Conservation (phyloP, 2,888 invertebrate species). For the Acleris emargana region DNA sequence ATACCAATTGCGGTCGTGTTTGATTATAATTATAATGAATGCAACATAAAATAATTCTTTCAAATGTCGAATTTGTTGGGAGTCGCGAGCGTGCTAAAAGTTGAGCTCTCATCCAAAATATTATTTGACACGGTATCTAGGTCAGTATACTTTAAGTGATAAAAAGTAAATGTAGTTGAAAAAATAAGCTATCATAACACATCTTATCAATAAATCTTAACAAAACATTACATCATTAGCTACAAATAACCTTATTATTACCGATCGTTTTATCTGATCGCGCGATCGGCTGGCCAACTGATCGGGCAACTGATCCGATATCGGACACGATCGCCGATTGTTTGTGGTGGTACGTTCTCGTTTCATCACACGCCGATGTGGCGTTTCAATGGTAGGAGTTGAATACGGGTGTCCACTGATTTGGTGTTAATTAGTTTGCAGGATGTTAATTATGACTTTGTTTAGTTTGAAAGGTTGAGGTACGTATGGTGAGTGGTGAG, state of each 20-base stretch:
- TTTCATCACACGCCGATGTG: slow-evolving; percentile 11
- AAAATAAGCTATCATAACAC: background rate
- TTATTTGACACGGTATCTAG: background rate
- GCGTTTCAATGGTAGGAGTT: slow-evolving; percentile 20
- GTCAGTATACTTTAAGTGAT: background rate
- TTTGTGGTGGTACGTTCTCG: slow-evolving; percentile 1
- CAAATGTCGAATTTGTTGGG: too few species aligned
- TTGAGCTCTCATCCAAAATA: too few species aligned
- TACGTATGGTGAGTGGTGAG: too few species aligned
- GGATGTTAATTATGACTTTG: too few species aligned
- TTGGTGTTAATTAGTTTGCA: background rate
- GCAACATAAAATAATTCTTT: too few species aligned
- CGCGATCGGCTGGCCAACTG: slow-evolving; percentile 20
- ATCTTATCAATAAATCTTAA: slow-evolving; percentile 17
- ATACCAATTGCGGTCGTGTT: too few species aligned
- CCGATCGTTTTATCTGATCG: slow-evolving; percentile 15
- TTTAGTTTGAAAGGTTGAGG: too few species aligned
- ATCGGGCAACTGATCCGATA: slow-evolving; percentile 41
- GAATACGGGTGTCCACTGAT: slow-evolving; percentile 1
- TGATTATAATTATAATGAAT: too few species aligned
- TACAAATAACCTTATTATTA: slow-evolving; percentile 31
- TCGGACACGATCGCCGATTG: slow-evolving; percentile 48
- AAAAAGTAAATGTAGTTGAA: background rate
- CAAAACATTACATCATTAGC: slow-evolving; percentile 23
- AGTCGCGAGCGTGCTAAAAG: too few species aligned